Conservation (phyloP, 1,140 invertebrate species). For the Hestina assimilis region DNA sequence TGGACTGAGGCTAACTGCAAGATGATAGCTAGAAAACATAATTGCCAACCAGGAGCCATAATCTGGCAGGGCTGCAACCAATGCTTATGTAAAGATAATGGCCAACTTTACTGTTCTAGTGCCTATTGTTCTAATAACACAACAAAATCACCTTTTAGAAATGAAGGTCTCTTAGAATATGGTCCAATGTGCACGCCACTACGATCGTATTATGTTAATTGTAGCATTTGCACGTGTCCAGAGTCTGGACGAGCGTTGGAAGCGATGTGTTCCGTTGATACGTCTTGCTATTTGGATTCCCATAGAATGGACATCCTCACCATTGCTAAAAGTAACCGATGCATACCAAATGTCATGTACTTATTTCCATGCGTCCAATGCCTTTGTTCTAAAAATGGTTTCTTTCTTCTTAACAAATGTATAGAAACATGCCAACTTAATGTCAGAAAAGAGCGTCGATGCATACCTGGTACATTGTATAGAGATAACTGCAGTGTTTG, state of each 20-base stretch:
- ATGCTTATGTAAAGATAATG: slow-evolving; percentile 53
- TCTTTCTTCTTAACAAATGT: slow-evolving; percentile 50
- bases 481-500: slow-evolving; percentile 54
- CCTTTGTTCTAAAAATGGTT: slow-evolving; percentile 54
- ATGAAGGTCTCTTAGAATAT: slow-evolving; percentile 17
- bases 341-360: slow-evolving; percentile 64
- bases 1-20: slow-evolving; percentile 46
- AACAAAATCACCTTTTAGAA: neutral
- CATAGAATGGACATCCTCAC: slow-evolving; percentile 21
- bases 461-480: slow-evolving; percentile 50
- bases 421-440: slow-evolving; percentile 46
- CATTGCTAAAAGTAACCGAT: slow-evolving; percentile 36
- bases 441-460: slow-evolving; percentile 24
- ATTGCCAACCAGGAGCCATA: slow-evolving; percentile 46
- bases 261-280: slow-evolving; percentile 48
- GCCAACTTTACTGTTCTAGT: slow-evolving; percentile 46
- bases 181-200: slow-evolving; percentile 49
- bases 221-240: slow-evolving; percentile 59
- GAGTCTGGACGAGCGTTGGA: slow-evolving; percentile 44
- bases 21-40: slow-evolving; percentile 31
- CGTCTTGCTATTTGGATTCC: slow-evolving; percentile 38
- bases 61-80: slow-evolving; percentile 50
- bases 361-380: slow-evolving; percentile 58
- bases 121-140: slow-evolving; percentile 30
- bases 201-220: slow-evolving; percentile 58